Evolutionary conservation across 2,797 vertebrate genomes (phyloP), one percentile per base, ranked within the genome.

Genomic region (Sciaenops ocellatus): DNA sequence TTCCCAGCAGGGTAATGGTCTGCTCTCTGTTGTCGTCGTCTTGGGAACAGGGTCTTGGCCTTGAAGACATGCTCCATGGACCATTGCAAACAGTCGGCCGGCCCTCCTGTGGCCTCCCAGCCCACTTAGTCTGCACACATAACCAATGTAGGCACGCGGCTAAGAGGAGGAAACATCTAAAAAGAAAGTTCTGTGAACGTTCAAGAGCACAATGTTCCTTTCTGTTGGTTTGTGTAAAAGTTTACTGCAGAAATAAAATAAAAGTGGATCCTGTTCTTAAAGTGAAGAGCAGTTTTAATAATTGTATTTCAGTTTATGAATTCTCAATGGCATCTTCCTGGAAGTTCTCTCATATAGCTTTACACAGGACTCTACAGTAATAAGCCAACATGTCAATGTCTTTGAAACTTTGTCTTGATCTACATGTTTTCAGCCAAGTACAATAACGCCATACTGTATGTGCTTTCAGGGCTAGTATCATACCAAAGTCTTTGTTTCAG

Each of bases 1-100:
- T 79, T 66, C 55, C 66, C 69, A n/a, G n/a, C 76, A 89, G 80
- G 76, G 78, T 86, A 75, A 74, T 10, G 42, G 52, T 63, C 56
- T 73, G 84, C 65, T 74, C 34, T 73, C 3, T 2, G 70, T 69
- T 65, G 72, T 78, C 47, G 62, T 73, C 1, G 52, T 78, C 80
- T 73, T 83, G 85, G 77, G 61, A 90, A 79, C 62, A 61, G 55
- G 73, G 52, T 79, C 77, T 83, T 64, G 69, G 76, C 79, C 62
- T 38, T 64, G 41, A 81, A 76, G 82, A 89, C 73, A 83, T 60
- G 84, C 79, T 86, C 62, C 44, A 42, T 64, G 78, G 62, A 82
- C 82, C 79, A 44, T 74, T 73, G 78, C 68, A 85, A 82, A 64
- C 73, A 86, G 84, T 69, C 50, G 24, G 38, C 80, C 64, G 68